Evolutionary conservation across 2,888 invertebrate genomes (phyloP), one percentile per base, ranked within the genome.

Genomic region (Lasius fuliginosus): DNA sequence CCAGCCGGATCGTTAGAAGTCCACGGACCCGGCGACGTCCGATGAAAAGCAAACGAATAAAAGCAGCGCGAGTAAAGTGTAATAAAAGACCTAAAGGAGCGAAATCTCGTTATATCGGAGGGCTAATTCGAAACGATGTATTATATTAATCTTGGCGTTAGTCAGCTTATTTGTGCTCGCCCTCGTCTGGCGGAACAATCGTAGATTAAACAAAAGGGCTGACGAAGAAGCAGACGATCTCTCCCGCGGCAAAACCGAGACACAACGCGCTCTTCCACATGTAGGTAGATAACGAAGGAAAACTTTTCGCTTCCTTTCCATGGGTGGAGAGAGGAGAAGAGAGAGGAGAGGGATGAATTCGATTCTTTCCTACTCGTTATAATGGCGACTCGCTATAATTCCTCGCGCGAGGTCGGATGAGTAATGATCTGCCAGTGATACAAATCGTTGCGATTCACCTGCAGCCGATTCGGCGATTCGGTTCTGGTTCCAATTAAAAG

Each of bases 361-460:
- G 76, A 53, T 68, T 46, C 82, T 84, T 85, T 83, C 36, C 85
- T 83, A 65, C 56, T 60, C 56, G 64, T 76, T 56, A 88, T 90
- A 87, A 88, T 91, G 91, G 90, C 91, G 91, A 93, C 88, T 89
- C 91, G 88, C 73, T 91, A 91, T 91, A 92, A 92, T 92, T 91
- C 86, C 88, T 89, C 75, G 46, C 56, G 83, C 84, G 85, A 89
- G 89, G 86, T 85, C 82, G 84, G 89, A 93, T 94, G 94, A 94
- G 90, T 94, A 94, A 94, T 94, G 94, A 93, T 93, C 90, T 87
- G 92, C 91, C 93, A 91, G 92, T 93, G 93, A 94, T 94, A 94
- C 92, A 94, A 94, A 94, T 94, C 93, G 94, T 91, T 89, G 91
- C 92, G 92, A 94, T 94, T 94, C 94, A 94, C 94, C 94, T 92